These are phyloP conservation scores for Apis mellifera DNA, from an alignment of 1,140 invertebrate species.

Conservation along the genomic window DNA sequence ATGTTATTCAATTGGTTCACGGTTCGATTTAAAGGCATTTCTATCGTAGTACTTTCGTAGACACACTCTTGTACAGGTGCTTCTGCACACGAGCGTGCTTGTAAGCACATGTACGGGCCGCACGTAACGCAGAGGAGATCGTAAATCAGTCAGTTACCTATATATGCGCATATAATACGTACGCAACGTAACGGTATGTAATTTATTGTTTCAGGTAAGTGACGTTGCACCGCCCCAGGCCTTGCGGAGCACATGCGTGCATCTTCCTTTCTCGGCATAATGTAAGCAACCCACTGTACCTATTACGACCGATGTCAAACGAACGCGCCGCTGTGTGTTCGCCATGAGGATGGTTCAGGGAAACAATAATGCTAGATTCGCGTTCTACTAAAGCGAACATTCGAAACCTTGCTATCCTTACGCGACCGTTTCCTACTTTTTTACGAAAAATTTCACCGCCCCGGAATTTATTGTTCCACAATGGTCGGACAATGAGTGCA, in stretches of 20 bases:
- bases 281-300: constrained; percentile 77
- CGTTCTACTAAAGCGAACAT: background rate
- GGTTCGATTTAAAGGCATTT: background rate
- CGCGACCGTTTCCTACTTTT: constrained; percentile 5
- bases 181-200: constrained; percentile 78
- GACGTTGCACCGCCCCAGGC: constrained; percentile 76
- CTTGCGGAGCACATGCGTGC: constrained; percentile 70
- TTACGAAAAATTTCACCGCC: constrained; percentile 22
- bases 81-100: constrained; percentile 65
- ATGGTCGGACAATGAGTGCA: constrained; percentile 24
- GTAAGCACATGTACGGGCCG: constrained; percentile 67
- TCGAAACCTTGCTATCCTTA: background rate
- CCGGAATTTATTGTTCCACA: constrained; percentile 29
- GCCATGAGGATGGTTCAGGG: constrained; percentile 10
- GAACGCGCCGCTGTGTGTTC: background rate
- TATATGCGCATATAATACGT: constrained; percentile 74
- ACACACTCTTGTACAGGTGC: constrained; percentile 55
- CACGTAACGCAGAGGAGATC: constrained; percentile 66
- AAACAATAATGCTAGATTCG: constrained; percentile 46
- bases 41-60: constrained; percentile 45
- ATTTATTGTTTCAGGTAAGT: constrained; percentile 83
- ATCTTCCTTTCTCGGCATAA: constrained; percentile 75
- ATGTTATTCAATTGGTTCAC: background rate
- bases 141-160: constrained; percentile 76
- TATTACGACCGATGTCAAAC: constrained; percentile 69